Evolutionary conservation across 2,113 vertebrate genomes (phyloP), one percentile per base, ranked within the genome.

Genomic region (Athene cunicularia): DNA sequence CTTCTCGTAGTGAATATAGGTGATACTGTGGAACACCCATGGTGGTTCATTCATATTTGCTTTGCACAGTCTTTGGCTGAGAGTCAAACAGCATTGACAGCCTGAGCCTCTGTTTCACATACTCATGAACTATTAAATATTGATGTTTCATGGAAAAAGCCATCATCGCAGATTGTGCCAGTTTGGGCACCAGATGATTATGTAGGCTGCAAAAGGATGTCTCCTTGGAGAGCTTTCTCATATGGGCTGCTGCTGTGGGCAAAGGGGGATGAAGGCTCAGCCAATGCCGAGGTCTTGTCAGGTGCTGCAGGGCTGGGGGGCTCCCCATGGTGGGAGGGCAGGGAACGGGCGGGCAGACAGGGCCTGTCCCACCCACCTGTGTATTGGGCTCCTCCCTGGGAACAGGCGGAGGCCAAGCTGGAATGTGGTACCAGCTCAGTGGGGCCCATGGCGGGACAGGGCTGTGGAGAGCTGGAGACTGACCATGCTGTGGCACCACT

Each of bases 21-120:
- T 73, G 62, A 24, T 66, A 63, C 32, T 62, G 33, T 71, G 19
- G 24, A 88, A 80, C 50, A 90, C 12, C n/a, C 43, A 39, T 22
- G 23, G n/a, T 4, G 5, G 49, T 86, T 88, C 55, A 60, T 60
- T 90, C 3, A 2, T 70, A 47, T 76, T 94, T 95, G 47, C 70
- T 89, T 91, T 86, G 47, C 80, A 81, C 62, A 88, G 60, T 88
- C 60, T n/a, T 90, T 89, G 81, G 49, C 49, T 86, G 47, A n/a
- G 30, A 93, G 37, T 80, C 82, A 94, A 80, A 86, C 37, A 67
- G 52, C 59, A 45, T 8, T 58, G 52, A 86, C 82, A 93, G 62
- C 52, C 21, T 5, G 4, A 66, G 73, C 76, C 64, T 86, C 71
- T 96, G 59, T 92, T 96, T 90, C 73, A 13, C 49, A 26, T 67